phyloP scores from a whole-genome alignment of 2,888 invertebrate species.

The Lordiphosa andalusiaca region DNA sequence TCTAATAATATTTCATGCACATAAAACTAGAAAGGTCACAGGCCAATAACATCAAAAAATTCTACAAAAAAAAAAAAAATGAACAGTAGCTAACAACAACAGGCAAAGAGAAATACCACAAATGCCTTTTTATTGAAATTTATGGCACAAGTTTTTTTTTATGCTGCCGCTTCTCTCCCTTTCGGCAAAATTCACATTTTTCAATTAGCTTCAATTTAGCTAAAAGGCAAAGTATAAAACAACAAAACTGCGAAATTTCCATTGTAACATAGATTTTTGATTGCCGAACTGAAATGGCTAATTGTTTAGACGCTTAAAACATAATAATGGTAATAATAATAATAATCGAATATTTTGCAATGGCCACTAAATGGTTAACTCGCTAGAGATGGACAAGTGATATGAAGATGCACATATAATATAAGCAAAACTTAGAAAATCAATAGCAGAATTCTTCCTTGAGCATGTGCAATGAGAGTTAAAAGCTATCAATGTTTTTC shows the following conservation, averaged over 20 bases:
- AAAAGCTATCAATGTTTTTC: too few species aligned
- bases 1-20: too few species aligned
- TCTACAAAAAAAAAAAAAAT: slow-evolving; percentile 10
- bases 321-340: slow-evolving; percentile 42
- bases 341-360: slow-evolving; percentile 61
- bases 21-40: slow-evolving; percentile 20
- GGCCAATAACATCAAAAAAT: slow-evolving; percentile 49
- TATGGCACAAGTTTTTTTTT: slow-evolving; percentile 46
- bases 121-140: slow-evolving; percentile 62
- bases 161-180: slow-evolving; percentile 1
- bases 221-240: slow-evolving; percentile 27
- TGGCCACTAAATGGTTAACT: slow-evolving; percentile 18
- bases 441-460: neutral
- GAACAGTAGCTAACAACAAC: slow-evolving; percentile 15
- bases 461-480: too few species aligned
- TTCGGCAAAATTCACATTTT: slow-evolving; percentile 43
- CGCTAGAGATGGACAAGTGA: neutral
- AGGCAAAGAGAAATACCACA: slow-evolving; percentile 38
- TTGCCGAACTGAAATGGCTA: slow-evolving; percentile 34
- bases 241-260: slow-evolving; percentile 42
- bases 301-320: slow-evolving; percentile 40
- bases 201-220: slow-evolving; percentile 70
- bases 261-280: slow-evolving; percentile 56
- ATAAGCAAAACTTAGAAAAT: neutral
- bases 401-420: slow-evolving; percentile 5